These are phyloP conservation scores for Dyspetes luteomarginatus DNA, from an alignment of 2,888 invertebrate genomes.

Conservation along the genomic window DNA sequence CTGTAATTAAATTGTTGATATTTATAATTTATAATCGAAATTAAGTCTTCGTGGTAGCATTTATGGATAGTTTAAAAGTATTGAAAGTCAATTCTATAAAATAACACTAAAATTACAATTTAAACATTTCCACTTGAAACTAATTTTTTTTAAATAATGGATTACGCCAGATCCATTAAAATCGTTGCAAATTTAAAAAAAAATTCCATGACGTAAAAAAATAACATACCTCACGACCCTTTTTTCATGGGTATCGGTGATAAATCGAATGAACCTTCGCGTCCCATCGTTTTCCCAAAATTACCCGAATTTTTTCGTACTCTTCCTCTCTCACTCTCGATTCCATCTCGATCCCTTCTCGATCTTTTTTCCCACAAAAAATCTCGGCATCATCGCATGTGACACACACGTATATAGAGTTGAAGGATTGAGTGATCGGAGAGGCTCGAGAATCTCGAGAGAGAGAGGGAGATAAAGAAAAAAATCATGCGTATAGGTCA, in stretches of 20 bases:
- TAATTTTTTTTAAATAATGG: too few species aligned
- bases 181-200: background rate
- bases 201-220: background rate
- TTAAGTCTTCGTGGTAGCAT: too few species aligned
- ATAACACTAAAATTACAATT: too few species aligned
- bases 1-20: too few species aligned
- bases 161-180: background rate
- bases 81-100: too few species aligned
- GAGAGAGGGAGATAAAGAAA: conserved; percentile 8
- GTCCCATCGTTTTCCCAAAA: conserved; percentile 34
- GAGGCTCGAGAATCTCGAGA: conserved; percentile 6
- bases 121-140: too few species aligned
- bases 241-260: conserved; percentile 1
- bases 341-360: background rate
- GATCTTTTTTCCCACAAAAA: background rate
- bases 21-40: too few species aligned
- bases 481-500: conserved; percentile 20
- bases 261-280: conserved; percentile 26
- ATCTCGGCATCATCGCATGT: conserved; percentile 9
- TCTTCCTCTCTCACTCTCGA: background rate
- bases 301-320: conserved; percentile 8
- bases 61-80: too few species aligned
- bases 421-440: conserved; percentile 54
- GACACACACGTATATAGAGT: conserved; percentile 45
- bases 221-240: background rate